Conservation (phyloP, 2,888 invertebrate species). For the Xestia sexstrigata region DNA sequence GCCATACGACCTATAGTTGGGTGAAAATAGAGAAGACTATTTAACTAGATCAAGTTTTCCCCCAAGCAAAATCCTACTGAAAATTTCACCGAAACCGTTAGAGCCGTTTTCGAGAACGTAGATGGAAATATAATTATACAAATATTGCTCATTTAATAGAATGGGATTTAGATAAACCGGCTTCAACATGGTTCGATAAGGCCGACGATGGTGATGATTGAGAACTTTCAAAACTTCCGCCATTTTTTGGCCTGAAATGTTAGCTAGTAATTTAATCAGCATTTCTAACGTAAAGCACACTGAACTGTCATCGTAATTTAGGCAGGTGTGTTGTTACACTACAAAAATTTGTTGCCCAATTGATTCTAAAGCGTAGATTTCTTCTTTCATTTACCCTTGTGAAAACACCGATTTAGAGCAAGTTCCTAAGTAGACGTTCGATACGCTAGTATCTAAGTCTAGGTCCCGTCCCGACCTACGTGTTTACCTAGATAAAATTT, state of each 20-base stretch:
- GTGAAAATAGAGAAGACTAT: too few species aligned
- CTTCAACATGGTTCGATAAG: not conserved
- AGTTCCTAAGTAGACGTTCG: too few species aligned
- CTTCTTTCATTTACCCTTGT: not conserved
- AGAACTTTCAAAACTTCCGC: not conserved
- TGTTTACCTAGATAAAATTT: not conserved
- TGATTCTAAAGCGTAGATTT: not conserved
- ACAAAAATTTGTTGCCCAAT: not conserved
- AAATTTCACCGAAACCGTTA: too few species aligned
- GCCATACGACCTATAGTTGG: too few species aligned
- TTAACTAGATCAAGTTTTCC: too few species aligned
- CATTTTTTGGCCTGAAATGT: not conserved
- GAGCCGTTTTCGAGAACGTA: too few species aligned
- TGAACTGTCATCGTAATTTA: not conserved
- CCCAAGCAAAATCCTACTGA: too few species aligned
- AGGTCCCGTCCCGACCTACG: not conserved
- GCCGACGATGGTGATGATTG: not conserved
- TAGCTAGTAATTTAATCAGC: not conserved
- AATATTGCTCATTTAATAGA: too few species aligned
- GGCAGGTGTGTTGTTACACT: not conserved
- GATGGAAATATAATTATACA: too few species aligned
- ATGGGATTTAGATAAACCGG: not conserved
- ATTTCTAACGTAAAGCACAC: not conserved
- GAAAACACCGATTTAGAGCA: not conserved
- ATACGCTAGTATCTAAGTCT: too few species aligned